These are phyloP conservation scores for Sebastes reedi DNA, from an alignment of 2,797 vertebrate species.

Conservation along the genomic window DNA sequence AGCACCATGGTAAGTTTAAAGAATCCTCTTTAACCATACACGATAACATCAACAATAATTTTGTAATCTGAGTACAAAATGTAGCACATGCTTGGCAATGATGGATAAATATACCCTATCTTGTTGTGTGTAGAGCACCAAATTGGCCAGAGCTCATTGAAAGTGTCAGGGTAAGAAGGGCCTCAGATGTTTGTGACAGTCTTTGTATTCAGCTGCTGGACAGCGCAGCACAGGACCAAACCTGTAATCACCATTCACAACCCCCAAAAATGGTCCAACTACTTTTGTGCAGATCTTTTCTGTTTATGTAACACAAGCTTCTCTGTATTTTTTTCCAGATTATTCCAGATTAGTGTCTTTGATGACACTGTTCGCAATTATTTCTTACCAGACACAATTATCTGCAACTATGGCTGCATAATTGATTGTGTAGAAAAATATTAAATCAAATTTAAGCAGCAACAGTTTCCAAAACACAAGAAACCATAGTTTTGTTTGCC, in stretches of 20 bases:
- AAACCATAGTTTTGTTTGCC: not conserved
- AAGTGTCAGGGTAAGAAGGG: conserved; percentile 26
- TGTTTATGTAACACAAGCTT: not conserved
- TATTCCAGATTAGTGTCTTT: not conserved
- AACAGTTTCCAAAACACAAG: not conserved
- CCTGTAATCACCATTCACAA: not conserved
- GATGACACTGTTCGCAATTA: not conserved
- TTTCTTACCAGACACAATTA: not conserved
- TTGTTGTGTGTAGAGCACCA: not conserved
- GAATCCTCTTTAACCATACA: not conserved
- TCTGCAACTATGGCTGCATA: not conserved
- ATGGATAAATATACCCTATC: not conserved
- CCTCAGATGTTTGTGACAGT: conserved; percentile 63
- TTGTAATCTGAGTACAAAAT: not conserved
- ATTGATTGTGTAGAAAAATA: not conserved
- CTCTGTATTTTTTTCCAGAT: not conserved
- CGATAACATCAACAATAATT: not conserved
- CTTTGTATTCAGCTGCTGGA: conserved; percentile 27
- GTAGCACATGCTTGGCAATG: not conserved
- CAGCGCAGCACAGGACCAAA: conserved; percentile 4
- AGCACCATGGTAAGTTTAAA: conserved; percentile 84
- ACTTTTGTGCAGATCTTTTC: not conserved
- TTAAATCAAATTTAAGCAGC: not conserved
- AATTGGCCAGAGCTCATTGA: conserved; percentile 31
- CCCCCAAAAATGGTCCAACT: not conserved